Evolutionary conservation across 92 coral and sea anemone genomes (phyloP), one percentile per base, ranked within the genome.

Genomic region (Palythoa grandis): DNA sequence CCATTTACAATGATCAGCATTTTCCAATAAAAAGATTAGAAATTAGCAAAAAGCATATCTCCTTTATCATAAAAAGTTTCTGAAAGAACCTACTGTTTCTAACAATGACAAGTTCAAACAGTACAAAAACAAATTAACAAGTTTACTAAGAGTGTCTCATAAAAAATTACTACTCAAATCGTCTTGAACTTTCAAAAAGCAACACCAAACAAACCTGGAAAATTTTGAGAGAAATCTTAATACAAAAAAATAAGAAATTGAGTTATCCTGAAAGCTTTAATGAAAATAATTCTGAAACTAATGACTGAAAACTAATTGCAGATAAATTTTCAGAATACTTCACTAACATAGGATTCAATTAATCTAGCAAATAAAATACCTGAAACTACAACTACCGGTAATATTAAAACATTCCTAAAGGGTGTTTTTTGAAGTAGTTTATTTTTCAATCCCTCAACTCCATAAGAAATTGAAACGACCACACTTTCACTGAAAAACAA

Each of bases 181-280:
- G 40, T n/a, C 71, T 47, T 77, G 19, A 54, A 48, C 63, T 48
- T 16, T 77, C 48, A n/a, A 77, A 53, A 25, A 54, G 3, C 47
- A 58, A 77, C 63, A 35, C 63, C 47, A 65, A 47, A 22, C 35
- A 35, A 22, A 83, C 87, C 5, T 68, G 63, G 87, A 83, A 83
- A 83, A 48, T 70, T 29, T 17, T 70, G n/a, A 83, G 68, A 11
- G 25, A 54, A 25, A 17, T 83, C 54, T 60, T 83, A 14, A 69
- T 40, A 83, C 71, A 54, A 66, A 66, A 66, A 66, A 6, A 2
- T 65, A 65, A 23, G 71, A 20, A 6, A 66, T 6, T 24, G 71
- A 66, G 39, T 23, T n/a, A 66, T 14, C 71, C 71, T 66, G 71
- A 66, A 20, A 40, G 47, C 47, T 40, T 40, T 40, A 40, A 40